Conservation (phyloP, 2,797 vertebrate genomes). For the Merluccius polli region DNA sequence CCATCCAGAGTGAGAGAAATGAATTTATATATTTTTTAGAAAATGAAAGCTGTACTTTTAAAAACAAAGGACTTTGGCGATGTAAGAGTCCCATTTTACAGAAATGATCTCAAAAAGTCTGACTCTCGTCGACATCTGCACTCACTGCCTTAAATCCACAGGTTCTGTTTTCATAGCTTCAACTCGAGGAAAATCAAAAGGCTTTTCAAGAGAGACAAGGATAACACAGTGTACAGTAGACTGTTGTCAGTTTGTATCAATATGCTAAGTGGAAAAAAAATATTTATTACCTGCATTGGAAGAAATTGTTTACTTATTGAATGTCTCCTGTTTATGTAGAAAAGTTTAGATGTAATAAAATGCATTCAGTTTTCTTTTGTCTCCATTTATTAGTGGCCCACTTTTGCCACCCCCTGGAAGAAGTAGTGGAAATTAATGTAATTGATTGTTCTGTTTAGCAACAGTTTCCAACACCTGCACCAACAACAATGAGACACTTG, state of each 20-base stretch:
- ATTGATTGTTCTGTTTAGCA: background rate
- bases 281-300: constrained; percentile 99
- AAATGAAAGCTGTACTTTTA: constrained; percentile 64
- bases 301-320: constrained; percentile 97
- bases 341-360: constrained; percentile 99
- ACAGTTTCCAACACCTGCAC: background rate
- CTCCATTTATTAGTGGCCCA: constrained; percentile 16
- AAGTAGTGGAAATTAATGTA: background rate
- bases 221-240: constrained; percentile 87
- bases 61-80: constrained; percentile 59
- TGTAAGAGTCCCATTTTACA: constrained; percentile 57
- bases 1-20: constrained; percentile 61
- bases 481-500: constrained; percentile 25
- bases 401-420: background rate
- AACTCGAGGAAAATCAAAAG: constrained; percentile 73
- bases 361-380: constrained; percentile 79
- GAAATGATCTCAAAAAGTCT: constrained; percentile 56
- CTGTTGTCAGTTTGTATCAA: constrained; percentile 97
- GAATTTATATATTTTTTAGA: constrained; percentile 77
- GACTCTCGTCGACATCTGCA: constrained; percentile 78
- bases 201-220: constrained; percentile 75
- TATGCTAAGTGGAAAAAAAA: constrained; percentile 89
- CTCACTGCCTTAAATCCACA: constrained; percentile 98
- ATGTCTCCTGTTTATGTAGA: constrained; percentile 99
- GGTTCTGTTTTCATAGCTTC: constrained; percentile 85